These are phyloP conservation scores for Drosophila affinis DNA, from an alignment of 2,888 invertebrate genomes.

Conservation along the genomic window DNA sequence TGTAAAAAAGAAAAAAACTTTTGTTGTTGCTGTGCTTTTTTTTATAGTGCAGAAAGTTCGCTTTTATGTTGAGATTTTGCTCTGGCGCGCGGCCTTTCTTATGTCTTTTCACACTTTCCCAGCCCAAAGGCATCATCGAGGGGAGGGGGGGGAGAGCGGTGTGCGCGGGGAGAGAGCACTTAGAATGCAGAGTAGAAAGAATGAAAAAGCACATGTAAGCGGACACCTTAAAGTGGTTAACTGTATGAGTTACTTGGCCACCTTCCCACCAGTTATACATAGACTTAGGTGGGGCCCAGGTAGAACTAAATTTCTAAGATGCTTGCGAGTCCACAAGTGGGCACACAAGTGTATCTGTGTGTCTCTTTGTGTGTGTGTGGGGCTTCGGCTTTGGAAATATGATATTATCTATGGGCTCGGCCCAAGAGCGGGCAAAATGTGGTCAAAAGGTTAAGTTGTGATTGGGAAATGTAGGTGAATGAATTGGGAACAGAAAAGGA, in stretches of 20 bases:
- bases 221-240: slow-evolving; percentile 70
- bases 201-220: slow-evolving; percentile 59
- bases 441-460: slow-evolving; percentile 67
- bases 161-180: slow-evolving; percentile 28
- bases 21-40: slow-evolving; percentile 33
- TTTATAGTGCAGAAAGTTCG: slow-evolving; percentile 40
- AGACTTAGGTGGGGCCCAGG: slow-evolving; percentile 32
- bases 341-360: background rate
- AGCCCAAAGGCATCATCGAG: slow-evolving; percentile 13
- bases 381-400: slow-evolving; percentile 44
- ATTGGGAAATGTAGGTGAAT: slow-evolving; percentile 45
- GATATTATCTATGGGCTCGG: slow-evolving; percentile 34
- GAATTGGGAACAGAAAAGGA: slow-evolving; percentile 7
- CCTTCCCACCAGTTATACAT: slow-evolving; percentile 9
- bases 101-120: slow-evolving; percentile 73
- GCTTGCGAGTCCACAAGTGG: slow-evolving; percentile 13
- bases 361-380: slow-evolving; percentile 1
- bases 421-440: slow-evolving; percentile 34
- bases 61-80: slow-evolving; percentile 53
- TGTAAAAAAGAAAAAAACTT: slow-evolving; percentile 69
- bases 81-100: slow-evolving; percentile 71
- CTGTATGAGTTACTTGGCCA: slow-evolving; percentile 62
- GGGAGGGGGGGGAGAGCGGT: background rate
- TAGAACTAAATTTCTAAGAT: slow-evolving; percentile 39
- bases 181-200: slow-evolving; percentile 32